Base-by-base conservation (phyloP, 2,888 invertebrate species). In the Alcis repandata region DNA sequence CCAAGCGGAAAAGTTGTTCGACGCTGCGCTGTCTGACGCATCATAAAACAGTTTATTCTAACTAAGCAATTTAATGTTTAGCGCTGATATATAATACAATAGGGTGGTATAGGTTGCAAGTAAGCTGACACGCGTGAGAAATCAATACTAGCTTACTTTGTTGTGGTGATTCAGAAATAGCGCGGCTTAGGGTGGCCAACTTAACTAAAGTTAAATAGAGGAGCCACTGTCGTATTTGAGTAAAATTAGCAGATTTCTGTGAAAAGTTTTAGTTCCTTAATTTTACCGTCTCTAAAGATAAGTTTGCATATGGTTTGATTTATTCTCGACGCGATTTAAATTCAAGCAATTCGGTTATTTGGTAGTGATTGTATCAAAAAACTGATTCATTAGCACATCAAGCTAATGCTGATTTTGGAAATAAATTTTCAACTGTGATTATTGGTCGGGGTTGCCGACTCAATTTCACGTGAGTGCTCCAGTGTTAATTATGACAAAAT, bases 91-190 rank as follows among this genome's bases (percentile, higher is more conserved):
- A 60, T 49, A 68, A 65, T 69, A 60, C 53, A 68, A 65, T 69
- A 66, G 45, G 33, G 33, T 57, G 38, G 59, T 54, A 59, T 62
- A 68, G 66, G 67, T 63, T 66, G 46, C 48, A 48, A 48, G 67
- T 66, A 70, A 67, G 40, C 45, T 38, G 45, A 60, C 51, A 64
- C 68, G 67, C 66, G 71, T 71, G 63, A 60, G 73, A 71, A 71
- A 71, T 73, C 73, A 63, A 73, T 73, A 73, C 60, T n/a, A 36
- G n/a, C 27, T 54, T 65, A 69, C 67, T 45, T 53, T 62, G 69
- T 67, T 63, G 68, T 70, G 49, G 68, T 64, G 62, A 63, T 63
- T 61, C 63, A 65, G 63, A 68, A 70, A 67, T 68, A 68, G 64
- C 57, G 45, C 32, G 53, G 43, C 33, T 58, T 49, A 33, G 27